These are phyloP conservation scores for Zaprionus vittiger DNA, from an alignment of 1,140 invertebrate genomes.

Conservation along the genomic window DNA sequence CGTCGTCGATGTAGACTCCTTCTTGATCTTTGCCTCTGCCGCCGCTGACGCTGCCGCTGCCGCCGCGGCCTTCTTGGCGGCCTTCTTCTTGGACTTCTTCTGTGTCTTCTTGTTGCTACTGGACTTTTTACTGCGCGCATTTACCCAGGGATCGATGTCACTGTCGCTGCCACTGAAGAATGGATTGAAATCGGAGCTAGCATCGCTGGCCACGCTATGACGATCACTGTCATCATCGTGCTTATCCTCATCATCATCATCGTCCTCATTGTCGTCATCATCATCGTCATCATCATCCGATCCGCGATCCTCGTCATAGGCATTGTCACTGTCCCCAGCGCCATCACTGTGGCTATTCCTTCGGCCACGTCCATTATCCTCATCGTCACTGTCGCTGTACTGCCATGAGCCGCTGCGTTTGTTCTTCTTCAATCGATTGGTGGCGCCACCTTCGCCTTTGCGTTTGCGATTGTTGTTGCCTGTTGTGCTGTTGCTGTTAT, in stretches of 20 bases:
- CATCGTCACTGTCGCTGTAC: conserved; percentile 62
- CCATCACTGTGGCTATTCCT: conserved; percentile 55
- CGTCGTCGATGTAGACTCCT: conserved; percentile 25
- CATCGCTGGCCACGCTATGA: conserved; percentile 82
- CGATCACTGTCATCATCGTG: conserved; percentile 83
- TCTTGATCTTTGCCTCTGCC: conserved; percentile 84
- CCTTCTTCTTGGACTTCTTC: conserved; percentile 85
- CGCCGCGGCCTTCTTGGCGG: conserved; percentile 85
- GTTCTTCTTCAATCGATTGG: conserved; percentile 47
- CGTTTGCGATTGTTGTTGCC: conserved; percentile 12
- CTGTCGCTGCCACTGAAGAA: conserved; percentile 94
- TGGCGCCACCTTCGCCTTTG: neutral
- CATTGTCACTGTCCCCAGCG: conserved; percentile 25
- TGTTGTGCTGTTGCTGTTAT: neutral
- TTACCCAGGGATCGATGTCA: conserved; percentile 93
- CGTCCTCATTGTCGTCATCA: conserved; percentile 37
- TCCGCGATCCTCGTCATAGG: conserved; percentile 36
- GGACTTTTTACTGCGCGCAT: conserved; percentile 85
- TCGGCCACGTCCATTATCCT: conserved; percentile 16
- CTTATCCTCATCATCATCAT: conserved; percentile 58
- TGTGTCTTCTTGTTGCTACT: conserved; percentile 52
- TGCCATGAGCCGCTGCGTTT: conserved; percentile 81
- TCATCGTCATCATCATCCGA: conserved; percentile 37
- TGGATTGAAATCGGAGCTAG: conserved; percentile 94
- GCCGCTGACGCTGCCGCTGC: no score